These are phyloP conservation scores for Tauraco erythrolophus DNA, from an alignment of 2,113 vertebrate genomes.

Conservation along the genomic window DNA sequence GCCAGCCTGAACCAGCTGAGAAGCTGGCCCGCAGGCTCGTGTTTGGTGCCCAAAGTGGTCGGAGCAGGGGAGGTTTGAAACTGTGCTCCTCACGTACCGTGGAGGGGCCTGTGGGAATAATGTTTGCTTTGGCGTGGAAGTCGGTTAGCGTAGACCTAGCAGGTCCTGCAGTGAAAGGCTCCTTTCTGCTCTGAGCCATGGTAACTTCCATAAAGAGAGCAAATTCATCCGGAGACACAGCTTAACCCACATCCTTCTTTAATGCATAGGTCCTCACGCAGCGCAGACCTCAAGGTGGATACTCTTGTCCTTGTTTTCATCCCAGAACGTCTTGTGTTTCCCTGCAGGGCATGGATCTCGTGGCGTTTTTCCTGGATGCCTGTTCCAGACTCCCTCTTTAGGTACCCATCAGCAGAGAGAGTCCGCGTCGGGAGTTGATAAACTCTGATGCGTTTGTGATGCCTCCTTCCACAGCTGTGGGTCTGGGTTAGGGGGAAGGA, in stretches of 20 bases:
- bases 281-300: background rate
- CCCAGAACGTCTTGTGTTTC: background rate
- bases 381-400: background rate
- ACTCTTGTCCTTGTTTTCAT: background rate
- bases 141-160: background rate
- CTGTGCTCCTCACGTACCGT: conserved; percentile 18
- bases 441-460: background rate
- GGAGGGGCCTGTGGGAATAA: background rate
- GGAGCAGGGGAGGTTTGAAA: conserved; percentile 36
- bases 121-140: conserved; percentile 58
- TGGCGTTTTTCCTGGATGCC: background rate
- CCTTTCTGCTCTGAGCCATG: conserved; percentile 29
- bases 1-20: background rate
- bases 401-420: background rate
- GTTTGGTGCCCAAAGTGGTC: background rate
- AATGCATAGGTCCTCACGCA: background rate
- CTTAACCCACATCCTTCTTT: conserved; percentile 17
- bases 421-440: accelerated
- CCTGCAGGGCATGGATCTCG: background rate
- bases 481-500: background rate
- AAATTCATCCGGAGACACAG: background rate
- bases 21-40: background rate
- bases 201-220: conserved; percentile 1
- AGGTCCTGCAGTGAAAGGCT: conserved; percentile 45
- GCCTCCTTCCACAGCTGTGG: background rate